Evolutionary conservation across 92 coral and sea anemone genomes (phyloP).

Genomic region (Anthopleura xanthogrammica): DNA sequence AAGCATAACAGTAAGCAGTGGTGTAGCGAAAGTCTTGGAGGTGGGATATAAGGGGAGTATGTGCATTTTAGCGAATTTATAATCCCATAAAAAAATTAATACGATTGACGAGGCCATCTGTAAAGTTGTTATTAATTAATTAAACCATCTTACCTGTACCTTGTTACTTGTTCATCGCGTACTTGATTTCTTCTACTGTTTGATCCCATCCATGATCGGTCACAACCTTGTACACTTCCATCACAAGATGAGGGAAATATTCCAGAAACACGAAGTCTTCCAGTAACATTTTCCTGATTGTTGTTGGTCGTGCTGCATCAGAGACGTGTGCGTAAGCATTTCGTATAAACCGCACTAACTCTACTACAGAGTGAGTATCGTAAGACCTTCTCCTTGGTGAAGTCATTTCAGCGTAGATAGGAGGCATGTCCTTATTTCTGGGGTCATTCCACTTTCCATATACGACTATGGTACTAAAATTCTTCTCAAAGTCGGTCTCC

Average conservation of each 20-base stretch:
- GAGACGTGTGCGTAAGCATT: conserved; percentile 49
- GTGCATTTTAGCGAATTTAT: no score
- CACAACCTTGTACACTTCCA: conserved; percentile 45
- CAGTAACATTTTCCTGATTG: conserved; percentile 19
- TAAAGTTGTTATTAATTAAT: no score
- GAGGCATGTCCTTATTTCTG: neutral
- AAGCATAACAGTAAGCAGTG: no score
- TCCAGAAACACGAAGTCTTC: conserved; percentile 32
- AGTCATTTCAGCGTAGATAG: no score
- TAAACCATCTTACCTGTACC: neutral
- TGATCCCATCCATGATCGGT: conserved; percentile 4
- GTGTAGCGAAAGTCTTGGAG: no score
- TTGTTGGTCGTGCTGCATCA: conserved; percentile 13
- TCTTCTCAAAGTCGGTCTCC: neutral
- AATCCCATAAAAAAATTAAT: no score
- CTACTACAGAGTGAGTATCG: conserved; percentile 38
- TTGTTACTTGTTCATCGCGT: neutral
- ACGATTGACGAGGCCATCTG: no score
- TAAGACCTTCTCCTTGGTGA: neutral
- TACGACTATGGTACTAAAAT: neutral
- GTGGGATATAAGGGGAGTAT: no score
- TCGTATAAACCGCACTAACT: conserved; percentile 51
- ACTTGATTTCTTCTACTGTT: conserved; percentile 25
- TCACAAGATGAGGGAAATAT: conserved; percentile 49
- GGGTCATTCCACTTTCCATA: neutral